phyloP scores from a whole-genome alignment of 2,113 vertebrate genomes.

The Mungos mungo region DNA sequence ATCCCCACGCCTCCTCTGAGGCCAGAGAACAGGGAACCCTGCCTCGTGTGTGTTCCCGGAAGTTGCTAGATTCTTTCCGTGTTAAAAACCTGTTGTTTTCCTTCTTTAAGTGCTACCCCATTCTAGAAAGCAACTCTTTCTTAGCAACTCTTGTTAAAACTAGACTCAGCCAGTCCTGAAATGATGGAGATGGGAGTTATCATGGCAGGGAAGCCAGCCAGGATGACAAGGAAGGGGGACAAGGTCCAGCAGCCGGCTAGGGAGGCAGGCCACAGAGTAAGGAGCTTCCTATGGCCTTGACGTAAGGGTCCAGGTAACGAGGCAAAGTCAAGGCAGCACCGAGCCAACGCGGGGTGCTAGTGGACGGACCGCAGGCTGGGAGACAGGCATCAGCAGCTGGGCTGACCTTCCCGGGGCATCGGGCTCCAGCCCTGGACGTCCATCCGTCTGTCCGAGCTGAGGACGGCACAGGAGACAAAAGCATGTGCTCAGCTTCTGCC shows the following conservation, averaged over 20 bases:
- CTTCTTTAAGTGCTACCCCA: background rate
- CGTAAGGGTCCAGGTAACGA: background rate
- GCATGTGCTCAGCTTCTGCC: background rate
- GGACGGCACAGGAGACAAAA: background rate
- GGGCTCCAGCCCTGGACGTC: background rate
- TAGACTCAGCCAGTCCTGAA: background rate
- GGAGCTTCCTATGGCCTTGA: background rate
- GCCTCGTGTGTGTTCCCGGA: background rate
- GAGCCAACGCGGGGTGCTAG: rapidly evolving
- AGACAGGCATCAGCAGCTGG: background rate
- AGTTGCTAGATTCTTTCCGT: background rate
- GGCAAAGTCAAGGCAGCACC: background rate
- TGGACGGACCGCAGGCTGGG: too few relatives aligned
- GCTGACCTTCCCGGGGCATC: background rate
- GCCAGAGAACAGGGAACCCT: background rate
- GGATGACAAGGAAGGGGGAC: background rate
- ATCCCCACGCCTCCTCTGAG: background rate
- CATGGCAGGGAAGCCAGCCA: background rate
- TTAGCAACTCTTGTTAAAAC: background rate
- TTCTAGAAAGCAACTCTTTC: background rate
- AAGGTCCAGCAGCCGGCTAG: background rate
- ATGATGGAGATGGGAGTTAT: background rate
- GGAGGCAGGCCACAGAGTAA: background rate
- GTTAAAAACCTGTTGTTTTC: background rate
- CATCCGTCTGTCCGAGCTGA: rapidly evolving